Evolutionary conservation across 2,888 invertebrate genomes (phyloP), one percentile per base, ranked within the genome.

Genomic region (Aethes cnicana): DNA sequence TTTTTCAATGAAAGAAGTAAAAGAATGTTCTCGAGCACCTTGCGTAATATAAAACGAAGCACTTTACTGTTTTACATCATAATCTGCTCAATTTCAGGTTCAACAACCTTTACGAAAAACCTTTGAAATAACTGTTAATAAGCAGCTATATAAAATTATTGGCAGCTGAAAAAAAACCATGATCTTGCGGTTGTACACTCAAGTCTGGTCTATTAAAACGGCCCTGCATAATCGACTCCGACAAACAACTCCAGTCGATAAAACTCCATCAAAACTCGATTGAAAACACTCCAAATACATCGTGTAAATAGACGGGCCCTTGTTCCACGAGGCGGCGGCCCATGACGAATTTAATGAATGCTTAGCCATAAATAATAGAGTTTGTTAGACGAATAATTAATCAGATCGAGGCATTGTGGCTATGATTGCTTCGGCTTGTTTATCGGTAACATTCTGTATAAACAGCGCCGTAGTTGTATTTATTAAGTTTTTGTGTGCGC

Each of bases 311-410:
- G 4, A 12, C n/a, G 2, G 20, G 17, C 48, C 39, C 46, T 47
- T 46, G 26, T 18, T 42, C 18, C 17, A 48, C 54, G 57, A 58
- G 20, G 46, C 66, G 63, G 47, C 59, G 58, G 62, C 57, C 66
- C 69, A 69, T 67, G 67, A 68, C 69, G 68, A 70, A 66, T 76
- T 74, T 74, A 80, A 79, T 77, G 74, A 77, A 77, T 72, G 70
- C 66, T 70, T 72, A 65, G 63, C 72, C 65, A 70, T 75, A 74
- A 77, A 78, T 78, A 77, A 79, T 79, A 69, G 77, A 69, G 65
- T 76, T 75, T 72, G 76, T 80, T 78, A 77, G 71, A 66, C 69
- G 70, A 71, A 46, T 52, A 52, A 74, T 67, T 63, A 75, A 77
- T 72, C 74, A 72, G 69, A 69, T 73, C 63, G 55, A 61, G 59